Evolutionary conservation across 2,797 vertebrate genomes (phyloP), one percentile per base, ranked within the genome.

Genomic region (Ctenosaura bakeri): DNA sequence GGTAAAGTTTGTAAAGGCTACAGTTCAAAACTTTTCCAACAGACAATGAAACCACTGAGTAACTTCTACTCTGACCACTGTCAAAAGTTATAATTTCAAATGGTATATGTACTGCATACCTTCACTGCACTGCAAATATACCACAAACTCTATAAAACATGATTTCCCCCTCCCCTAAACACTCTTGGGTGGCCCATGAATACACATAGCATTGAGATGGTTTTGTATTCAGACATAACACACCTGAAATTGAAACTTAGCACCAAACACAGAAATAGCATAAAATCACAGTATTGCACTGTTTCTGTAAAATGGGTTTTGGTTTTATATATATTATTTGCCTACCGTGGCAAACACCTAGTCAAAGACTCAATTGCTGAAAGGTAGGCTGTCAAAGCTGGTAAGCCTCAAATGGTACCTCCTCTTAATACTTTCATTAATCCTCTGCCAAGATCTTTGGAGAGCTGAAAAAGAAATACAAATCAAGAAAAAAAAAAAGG

Each of bases 161-260:
- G 64, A 89, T 91, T 92, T 88, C 86, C 88, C 89, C 54, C 91
- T 5, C 79, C n/a, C 80, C 92, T 24, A 91, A 94, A 87, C 76
- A 94, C 38, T 90, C 66, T 92, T 90, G 22, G 85, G 62, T 81
- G 91, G 83, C 90, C 69, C 85, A 6, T 94, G 79, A 95, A 89
- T 76, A 18, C 59, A 50, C 42, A 87, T 74, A 89, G 26, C 84
- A 83, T 89, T 88, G 82, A 89, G 80, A 93, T 92, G 93, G 90
- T 85, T 92, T 94, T 94, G 64, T 77, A 84, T 93, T 93, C 90
- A 93, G 94, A 94, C 94, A 88, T 54, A 95, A 79, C 79, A 91
- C 79, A 94, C 26, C 84, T 95, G 92, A 94, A 94, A 89, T 92
- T 26, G 83, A 80, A 92, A 56, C 69, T 86, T 89, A 66, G 54